Percentiles rank a stretch among this genome's conserved stretches.
Evolutionary conservation across 2,888 invertebrate genomes (phyloP).

Genomic region (Drymonia ruficornis): DNA sequence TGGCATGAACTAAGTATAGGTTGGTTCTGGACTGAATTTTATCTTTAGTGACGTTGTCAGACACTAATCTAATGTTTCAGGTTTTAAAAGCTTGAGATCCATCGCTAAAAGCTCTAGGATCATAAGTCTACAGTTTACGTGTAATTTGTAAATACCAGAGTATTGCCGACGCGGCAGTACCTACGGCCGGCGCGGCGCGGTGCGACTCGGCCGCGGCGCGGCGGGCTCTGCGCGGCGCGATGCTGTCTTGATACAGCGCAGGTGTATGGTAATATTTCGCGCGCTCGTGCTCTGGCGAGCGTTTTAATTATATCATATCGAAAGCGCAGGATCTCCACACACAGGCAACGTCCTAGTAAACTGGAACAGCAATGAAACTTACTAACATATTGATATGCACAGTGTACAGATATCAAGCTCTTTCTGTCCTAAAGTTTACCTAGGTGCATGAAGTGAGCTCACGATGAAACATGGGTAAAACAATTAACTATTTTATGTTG

Average conservation of each 20-base stretch:
- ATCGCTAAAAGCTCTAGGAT: no score
- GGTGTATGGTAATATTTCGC: slow-evolving; percentile 76
- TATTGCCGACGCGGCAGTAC: background rate
- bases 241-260: slow-evolving; percentile 25
- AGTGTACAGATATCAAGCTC: background rate
- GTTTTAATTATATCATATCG: slow-evolving; percentile 77
- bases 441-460: no score
- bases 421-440: no score
- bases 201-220: background rate
- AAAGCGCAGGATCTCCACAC: slow-evolving; percentile 47
- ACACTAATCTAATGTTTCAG: no score
- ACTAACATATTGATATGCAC: slow-evolving; percentile 13
- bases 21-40: no score
- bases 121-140: background rate
- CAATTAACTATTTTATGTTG: no score
- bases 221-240: slow-evolving; percentile 1
- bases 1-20: no score
- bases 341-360: slow-evolving; percentile 14
- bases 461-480: no score
- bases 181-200: no score
- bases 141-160: background rate
- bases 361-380: slow-evolving; percentile 1
- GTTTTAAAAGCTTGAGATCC: no score
- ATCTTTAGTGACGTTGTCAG: no score
- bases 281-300: slow-evolving; percentile 66